Base-by-base conservation (phyloP, 2,888 invertebrate species). In the Augochlorella aurata region DNA sequence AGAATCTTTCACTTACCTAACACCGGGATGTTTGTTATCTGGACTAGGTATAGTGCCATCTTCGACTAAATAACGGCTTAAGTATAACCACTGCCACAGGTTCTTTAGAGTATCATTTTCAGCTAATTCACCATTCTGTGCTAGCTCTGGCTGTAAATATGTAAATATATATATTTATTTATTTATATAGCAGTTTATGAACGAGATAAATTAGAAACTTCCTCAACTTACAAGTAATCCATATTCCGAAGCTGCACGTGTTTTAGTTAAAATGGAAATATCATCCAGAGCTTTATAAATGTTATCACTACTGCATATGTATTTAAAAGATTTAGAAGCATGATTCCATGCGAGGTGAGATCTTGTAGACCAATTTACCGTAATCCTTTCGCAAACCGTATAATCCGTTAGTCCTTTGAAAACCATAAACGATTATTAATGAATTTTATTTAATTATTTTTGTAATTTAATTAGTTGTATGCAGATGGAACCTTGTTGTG, bases 21-120 rank as follows among this genome's bases (percentile, higher is more conserved):
- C 94, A 54, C 95, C 96, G 9, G 96, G 96, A 94, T 96, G 96
- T 93, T 95, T 95, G 90, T 95, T 95, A 82, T 94, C 94, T 9
- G 94, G 93, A 89, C 94, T 95, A 78, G 95, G 94, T 90, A 96
- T 95, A 82, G 94, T 92, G 93, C 96, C 96, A 84, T 96, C 96
- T 90, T 97, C 96, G 52, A 96, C 96, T 83, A 96, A 93, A 84
- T 96, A 95, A 87, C 95, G 95, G 94, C 97, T 96, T 80, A 96
- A 94, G 83, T 96, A 96, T 79, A 98, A 93, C 96, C 97, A 98
- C 82, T 96, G 95, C 98, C 98, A 99, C 21, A 98, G 95, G 81
- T 96, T 97, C 88, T 96, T 95, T 54, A 98, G 93, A 45, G 96
- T 95, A 54, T 96, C 96, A 90, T 97, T 97, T 68, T 97, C 96